These are phyloP conservation scores for Ctena decussata DNA, from an alignment of 2,888 invertebrate species.

Conservation along the genomic window DNA sequence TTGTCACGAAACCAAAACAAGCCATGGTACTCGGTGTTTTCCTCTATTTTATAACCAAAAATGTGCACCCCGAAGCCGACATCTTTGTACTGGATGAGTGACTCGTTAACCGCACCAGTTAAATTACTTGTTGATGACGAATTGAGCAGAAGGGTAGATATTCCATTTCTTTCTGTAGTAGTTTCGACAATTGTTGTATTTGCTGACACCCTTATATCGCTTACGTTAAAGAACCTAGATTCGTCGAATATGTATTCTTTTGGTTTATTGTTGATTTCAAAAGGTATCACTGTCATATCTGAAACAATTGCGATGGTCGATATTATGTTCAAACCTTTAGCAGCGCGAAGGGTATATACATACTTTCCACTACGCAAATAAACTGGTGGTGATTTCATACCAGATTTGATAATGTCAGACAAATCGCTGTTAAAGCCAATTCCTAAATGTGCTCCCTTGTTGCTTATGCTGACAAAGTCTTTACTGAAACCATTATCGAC, in stretches of 20 bases:
- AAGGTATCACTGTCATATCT: conserved; percentile 34
- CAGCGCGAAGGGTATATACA: conserved; percentile 26
- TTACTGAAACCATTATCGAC: conserved; percentile 27
- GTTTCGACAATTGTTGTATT: too few species aligned
- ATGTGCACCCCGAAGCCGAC: conserved; percentile 61
- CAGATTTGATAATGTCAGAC: conserved; percentile 38
- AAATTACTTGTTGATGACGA: too few species aligned
- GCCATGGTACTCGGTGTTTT: conserved; percentile 40
- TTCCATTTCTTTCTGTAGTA: neutral
- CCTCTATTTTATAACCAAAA: conserved; percentile 47
- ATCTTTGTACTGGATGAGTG: too few species aligned
- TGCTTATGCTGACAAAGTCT: conserved; percentile 32
- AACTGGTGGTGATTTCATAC: conserved; percentile 28
- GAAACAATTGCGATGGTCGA: conserved; percentile 46
- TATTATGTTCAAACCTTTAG: conserved; percentile 37
- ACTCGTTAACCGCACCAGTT: too few species aligned
- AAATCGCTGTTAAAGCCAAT: conserved; percentile 52
- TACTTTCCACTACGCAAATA: conserved; percentile 44
- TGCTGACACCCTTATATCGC: conserved; percentile 34
- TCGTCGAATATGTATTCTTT: conserved; percentile 36
- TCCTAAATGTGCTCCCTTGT: conserved; percentile 49
- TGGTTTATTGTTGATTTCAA: conserved; percentile 44
- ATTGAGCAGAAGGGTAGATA: neutral
- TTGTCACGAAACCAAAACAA: conserved; percentile 54
- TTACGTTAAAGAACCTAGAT: conserved; percentile 43